These are phyloP conservation scores for Drosophila paulistorum DNA, from an alignment of 1,140 invertebrate genomes.

Conservation along the genomic window DNA sequence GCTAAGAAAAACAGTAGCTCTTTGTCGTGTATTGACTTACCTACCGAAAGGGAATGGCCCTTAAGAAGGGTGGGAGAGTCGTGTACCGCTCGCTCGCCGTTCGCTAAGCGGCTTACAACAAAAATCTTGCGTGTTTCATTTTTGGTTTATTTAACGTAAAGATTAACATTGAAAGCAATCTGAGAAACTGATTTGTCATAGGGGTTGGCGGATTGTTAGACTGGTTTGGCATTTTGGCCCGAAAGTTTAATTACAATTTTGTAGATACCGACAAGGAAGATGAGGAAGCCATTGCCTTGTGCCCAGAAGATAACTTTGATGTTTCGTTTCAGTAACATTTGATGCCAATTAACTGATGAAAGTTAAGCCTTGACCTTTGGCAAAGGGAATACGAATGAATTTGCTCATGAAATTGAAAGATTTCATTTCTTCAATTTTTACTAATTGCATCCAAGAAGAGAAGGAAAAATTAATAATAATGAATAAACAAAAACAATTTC, in stretches of 20 bases:
- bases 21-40: constrained; percentile 45
- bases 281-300: constrained; percentile 22
- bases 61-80: neutral
- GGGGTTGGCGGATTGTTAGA: constrained; percentile 39
- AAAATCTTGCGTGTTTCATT: constrained; percentile 74
- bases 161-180: constrained; percentile 63
- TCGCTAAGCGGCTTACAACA: constrained; percentile 63
- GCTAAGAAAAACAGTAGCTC: constrained; percentile 15
- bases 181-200: constrained; percentile 61
- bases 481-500: neutral
- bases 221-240: constrained; percentile 18
- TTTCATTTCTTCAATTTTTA: neutral
- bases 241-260: constrained; percentile 61
- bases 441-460: neutral
- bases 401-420: constrained; percentile 16
- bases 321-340: constrained; percentile 44
- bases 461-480: too few species aligned
- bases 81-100: constrained; percentile 21
- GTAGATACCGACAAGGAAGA: neutral
- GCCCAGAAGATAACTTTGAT: constrained; percentile 49
- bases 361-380: constrained; percentile 34
- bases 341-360: constrained; percentile 66
- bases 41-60: constrained; percentile 26
- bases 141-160: constrained; percentile 69
- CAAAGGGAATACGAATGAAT: constrained; percentile 21